Evolutionary conservation across 2,888 invertebrate species (phyloP), one percentile per base, ranked within the genome.

Genomic region (Gymnosoma rotundatum): DNA sequence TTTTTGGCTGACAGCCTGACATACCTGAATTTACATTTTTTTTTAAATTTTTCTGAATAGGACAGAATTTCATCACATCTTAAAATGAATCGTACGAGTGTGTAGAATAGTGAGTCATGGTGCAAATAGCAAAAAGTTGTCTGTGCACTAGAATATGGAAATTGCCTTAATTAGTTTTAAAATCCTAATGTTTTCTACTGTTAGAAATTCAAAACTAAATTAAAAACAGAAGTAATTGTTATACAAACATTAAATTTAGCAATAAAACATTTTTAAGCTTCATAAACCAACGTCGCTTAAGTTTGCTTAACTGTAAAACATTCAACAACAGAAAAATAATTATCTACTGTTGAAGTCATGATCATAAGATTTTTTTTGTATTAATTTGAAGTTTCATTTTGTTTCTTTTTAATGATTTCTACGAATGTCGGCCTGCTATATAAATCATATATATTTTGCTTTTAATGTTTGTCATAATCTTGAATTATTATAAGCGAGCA

Each of bases 391-490:
- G 32, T 67, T 66, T 36, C 50, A 66, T 73, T 79, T 79, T 58
- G 73, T 36, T 66, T 60, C 79, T 20, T 73, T 72, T 73, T 73
- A 73, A 82, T 82, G 70, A 82, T 75, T 76, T 64, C 75, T 70
- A 64, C 64, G 58, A 72, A 76, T 76, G 81, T 76, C 70, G 75
- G 75, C 64, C 64, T 12, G 42, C 12, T 42, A 12, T 75, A 69
- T 70, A 4, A 25, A 80, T 61, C 72, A 74, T 74, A 64, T 66
- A 52, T 82, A 64, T 76, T 70, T 70, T 76, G 56, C 52, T 70
- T 76, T 70, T 60, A 81, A 82, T 82, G 81, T 72, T 82, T 82
- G 81, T 82, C 81, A 82, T 82, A 82, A 82, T 64, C 66, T 73
- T 79, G 79, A 66, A 60, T 73, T 72, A 67, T 73, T 72, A 56